These are phyloP conservation scores for Teinopalpus imperialis DNA, from an alignment of 2,888 invertebrate species.

Conservation along the genomic window DNA sequence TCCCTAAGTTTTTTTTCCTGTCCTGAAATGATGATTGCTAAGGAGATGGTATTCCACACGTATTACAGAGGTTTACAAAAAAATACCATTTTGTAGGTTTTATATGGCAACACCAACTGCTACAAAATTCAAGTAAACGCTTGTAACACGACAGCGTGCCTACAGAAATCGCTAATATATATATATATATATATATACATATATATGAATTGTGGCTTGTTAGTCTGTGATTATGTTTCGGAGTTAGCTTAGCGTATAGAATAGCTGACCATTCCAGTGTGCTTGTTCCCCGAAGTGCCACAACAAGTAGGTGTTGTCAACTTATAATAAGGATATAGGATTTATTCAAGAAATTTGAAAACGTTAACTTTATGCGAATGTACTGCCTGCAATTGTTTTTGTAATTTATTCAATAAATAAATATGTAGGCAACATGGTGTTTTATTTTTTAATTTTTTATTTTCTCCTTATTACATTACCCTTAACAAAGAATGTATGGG, in stretches of 20 bases:
- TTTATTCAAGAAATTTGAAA: conserved; percentile 49
- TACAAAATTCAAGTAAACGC: too few species aligned
- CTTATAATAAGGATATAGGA: conserved; percentile 51
- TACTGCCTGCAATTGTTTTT: conserved; percentile 64
- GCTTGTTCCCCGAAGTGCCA: conserved; percentile 31
- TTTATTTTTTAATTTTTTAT: conserved; percentile 39
- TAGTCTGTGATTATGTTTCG: conserved; percentile 7
- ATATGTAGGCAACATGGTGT: conserved; percentile 56
- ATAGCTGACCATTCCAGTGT: conserved; percentile 55
- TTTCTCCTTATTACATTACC: too few species aligned
- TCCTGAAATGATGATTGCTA: too few species aligned
- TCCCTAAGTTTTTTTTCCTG: too few species aligned
- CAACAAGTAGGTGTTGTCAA: conserved; percentile 36
- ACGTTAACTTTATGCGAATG: conserved; percentile 51
- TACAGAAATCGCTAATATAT: too few species aligned
- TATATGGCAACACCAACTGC: too few species aligned
- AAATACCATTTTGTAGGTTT: too few species aligned
- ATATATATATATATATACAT: too few species aligned
- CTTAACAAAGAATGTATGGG: too few species aligned
- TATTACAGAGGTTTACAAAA: too few species aligned
- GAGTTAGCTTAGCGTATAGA: conserved; percentile 3
- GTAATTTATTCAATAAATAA: conserved; percentile 77
- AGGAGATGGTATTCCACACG: too few species aligned
- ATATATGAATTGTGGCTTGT: conserved; percentile 9
- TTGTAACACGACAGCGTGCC: too few species aligned